Conservation (phyloP, 2,888 invertebrate genomes). For the Synergus gifuensis region DNA sequence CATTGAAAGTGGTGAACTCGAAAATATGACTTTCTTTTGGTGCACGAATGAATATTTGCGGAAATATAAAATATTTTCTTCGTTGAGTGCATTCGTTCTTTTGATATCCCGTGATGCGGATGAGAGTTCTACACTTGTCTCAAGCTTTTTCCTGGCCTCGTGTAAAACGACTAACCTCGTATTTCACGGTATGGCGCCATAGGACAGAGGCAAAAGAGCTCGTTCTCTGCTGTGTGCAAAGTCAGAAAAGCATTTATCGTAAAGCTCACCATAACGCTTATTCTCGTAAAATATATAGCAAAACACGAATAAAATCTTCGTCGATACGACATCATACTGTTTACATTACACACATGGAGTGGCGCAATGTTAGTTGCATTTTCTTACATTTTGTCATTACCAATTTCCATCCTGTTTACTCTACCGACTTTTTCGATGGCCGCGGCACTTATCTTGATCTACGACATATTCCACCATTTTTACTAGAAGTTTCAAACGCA, state of each 20-base stretch:
- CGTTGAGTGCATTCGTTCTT: constrained; percentile 23
- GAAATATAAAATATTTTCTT: constrained; percentile 20
- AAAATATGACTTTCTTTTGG: constrained; percentile 3
- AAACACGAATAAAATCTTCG: background rate
- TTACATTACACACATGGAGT: background rate
- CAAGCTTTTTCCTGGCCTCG: constrained; percentile 5
- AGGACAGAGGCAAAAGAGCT: constrained; percentile 4
- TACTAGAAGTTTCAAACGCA: background rate
- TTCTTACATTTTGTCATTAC: background rate
- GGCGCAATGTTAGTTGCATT: background rate
- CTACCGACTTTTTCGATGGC: background rate
- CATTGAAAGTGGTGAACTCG: background rate
- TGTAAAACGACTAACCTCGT: constrained; percentile 10
- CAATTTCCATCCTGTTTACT: background rate
- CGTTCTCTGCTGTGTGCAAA: background rate
- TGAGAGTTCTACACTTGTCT: constrained; percentile 3
- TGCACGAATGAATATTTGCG: background rate
- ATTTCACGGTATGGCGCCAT: constrained; percentile 14
- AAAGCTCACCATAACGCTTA: background rate
- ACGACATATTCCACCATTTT: background rate
- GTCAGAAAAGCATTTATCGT: constrained; percentile 32
- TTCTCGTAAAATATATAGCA: background rate
- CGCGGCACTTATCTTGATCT: background rate
- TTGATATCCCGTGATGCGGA: constrained; percentile 16
- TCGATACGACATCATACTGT: background rate